phyloP scores from a whole-genome alignment of 1,140 invertebrate species.

The Odontomachus brunneus region DNA sequence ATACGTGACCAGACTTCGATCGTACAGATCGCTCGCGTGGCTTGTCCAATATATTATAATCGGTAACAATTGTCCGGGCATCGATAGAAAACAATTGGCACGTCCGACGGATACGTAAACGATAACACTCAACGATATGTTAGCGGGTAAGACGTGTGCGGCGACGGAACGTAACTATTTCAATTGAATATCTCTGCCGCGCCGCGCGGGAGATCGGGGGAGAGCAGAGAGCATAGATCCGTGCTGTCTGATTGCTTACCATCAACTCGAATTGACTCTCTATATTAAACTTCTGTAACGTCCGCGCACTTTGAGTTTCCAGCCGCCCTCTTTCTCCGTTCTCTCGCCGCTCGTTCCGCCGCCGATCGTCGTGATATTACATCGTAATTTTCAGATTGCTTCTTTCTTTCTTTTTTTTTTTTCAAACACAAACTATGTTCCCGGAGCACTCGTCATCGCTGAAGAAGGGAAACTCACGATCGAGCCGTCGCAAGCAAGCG shows the following conservation, averaged over 20 bases:
- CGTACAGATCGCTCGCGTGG: no score
- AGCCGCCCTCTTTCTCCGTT: neutral
- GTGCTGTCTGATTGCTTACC: slow-evolving; percentile 58
- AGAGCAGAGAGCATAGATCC: slow-evolving; percentile 51
- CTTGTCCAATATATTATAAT: no score
- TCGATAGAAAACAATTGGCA: neutral
- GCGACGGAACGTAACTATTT: slow-evolving; percentile 44
- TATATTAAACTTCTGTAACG: slow-evolving; percentile 32
- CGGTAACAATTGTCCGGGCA: neutral
- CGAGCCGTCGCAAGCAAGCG: no score
- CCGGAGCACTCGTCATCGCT: no score
- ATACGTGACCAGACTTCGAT: no score
- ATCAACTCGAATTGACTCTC: slow-evolving; percentile 62
- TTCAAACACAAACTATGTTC: no score
- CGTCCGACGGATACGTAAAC: neutral
- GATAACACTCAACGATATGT: slow-evolving; percentile 23
- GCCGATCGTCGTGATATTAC: neutral
- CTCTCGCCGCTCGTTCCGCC: neutral
- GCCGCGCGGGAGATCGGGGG: slow-evolving; percentile 34
- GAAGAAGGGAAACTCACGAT: no score
- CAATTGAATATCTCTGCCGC: slow-evolving; percentile 58
- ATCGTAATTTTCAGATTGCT: neutral
- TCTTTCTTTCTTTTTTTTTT: no score
- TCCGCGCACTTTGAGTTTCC: slow-evolving; percentile 4
- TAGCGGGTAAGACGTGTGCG: slow-evolving; percentile 22